A percentile compares a stretch with the other conserved stretches of the same genome.
Evolutionary conservation across 2,797 vertebrate genomes (phyloP).

Genomic region (Labeo calbasu): DNA sequence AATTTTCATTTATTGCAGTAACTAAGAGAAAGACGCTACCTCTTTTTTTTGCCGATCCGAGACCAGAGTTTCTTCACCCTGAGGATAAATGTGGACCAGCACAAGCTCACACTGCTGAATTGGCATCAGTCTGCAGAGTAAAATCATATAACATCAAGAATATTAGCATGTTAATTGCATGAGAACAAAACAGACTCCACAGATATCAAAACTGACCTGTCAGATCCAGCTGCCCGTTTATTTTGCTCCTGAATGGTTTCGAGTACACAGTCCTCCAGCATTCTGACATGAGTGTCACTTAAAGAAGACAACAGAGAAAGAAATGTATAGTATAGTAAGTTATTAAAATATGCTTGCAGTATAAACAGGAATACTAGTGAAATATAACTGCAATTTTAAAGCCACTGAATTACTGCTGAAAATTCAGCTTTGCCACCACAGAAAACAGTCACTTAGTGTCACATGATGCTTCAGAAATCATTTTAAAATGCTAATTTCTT

Average conservation of each 20-base stretch:
- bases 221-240: slow-evolving; percentile 94
- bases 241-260: slow-evolving; percentile 98
- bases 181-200: neutral
- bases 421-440: no score
- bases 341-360: neutral
- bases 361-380: no score
- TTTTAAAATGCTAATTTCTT: neutral
- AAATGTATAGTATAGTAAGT: neutral
- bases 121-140: slow-evolving; percentile 87
- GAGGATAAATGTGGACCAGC: slow-evolving; percentile 93
- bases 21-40: slow-evolving; percentile 69
- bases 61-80: slow-evolving; percentile 94
- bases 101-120: slow-evolving; percentile 98
- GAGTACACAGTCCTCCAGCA: slow-evolving; percentile 97
- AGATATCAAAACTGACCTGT: slow-evolving; percentile 83
- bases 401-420: no score
- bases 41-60: slow-evolving; percentile 96
- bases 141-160: neutral
- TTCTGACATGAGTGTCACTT: slow-evolving; percentile 96
- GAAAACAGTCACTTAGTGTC: neutral
- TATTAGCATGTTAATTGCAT: neutral
- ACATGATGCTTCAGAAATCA: neutral
- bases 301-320: slow-evolving; percentile 1
- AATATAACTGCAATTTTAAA: no score
- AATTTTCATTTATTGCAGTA: neutral